These are phyloP conservation scores for Abrostola tripartita DNA, from an alignment of 2,888 invertebrate species.

Conservation along the genomic window DNA sequence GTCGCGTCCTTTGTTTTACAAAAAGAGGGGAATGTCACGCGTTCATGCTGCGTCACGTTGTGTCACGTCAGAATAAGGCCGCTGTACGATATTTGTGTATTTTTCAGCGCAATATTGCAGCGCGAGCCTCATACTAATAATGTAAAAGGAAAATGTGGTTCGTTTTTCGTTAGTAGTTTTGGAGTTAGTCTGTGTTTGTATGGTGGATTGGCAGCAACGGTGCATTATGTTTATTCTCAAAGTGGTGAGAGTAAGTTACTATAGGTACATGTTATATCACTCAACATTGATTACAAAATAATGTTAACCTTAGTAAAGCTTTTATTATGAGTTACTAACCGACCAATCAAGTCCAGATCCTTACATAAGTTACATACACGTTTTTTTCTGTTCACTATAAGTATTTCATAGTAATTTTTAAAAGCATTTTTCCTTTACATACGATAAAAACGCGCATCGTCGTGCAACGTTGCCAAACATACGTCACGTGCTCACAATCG, in stretches of 20 bases:
- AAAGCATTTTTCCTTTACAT: neutral
- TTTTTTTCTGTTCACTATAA: too few species aligned
- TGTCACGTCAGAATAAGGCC: conserved; percentile 52
- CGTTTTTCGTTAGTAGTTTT: conserved; percentile 16
- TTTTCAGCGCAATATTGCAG: conserved; percentile 38
- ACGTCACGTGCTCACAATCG: neutral
- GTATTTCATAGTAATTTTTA: too few species aligned
- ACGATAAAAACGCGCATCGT: neutral
- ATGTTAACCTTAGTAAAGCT: too few species aligned
- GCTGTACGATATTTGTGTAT: conserved; percentile 46
- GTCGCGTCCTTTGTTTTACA: conserved; percentile 52
- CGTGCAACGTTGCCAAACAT: conserved; percentile 1
- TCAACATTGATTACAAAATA: too few species aligned
- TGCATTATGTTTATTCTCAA: too few species aligned
- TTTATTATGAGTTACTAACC: too few species aligned
- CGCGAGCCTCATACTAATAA: conserved; percentile 34
- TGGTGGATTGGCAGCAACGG: neutral
- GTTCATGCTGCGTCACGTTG: conserved; percentile 57
- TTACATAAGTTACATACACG: too few species aligned
- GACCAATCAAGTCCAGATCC: too few species aligned
- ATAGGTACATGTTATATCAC: too few species aligned
- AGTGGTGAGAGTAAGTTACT: too few species aligned
- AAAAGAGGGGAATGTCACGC: conserved; percentile 53
- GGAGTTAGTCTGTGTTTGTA: neutral
- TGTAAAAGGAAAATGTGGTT: conserved; percentile 31